phyloP scores from a whole-genome alignment of 2,113 vertebrate species.

The Tachuris rubrigastra region DNA sequence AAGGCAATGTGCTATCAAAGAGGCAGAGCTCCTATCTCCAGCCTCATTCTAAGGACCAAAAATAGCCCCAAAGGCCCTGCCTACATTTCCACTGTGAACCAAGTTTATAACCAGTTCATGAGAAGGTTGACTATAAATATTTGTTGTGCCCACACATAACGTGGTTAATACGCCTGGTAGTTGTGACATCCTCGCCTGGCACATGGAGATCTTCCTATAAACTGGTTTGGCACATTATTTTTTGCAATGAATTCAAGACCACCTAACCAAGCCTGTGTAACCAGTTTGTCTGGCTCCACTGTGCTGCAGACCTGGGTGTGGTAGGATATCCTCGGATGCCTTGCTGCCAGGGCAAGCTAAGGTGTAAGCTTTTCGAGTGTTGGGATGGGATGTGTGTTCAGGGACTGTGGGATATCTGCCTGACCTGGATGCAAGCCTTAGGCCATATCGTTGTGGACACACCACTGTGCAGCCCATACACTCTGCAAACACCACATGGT shows the following conservation, averaged over 20 bases:
- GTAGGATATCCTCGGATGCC: conserved; percentile 15
- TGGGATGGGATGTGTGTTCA: not conserved
- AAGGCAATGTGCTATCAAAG: not conserved
- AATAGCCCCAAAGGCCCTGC: conserved; percentile 42
- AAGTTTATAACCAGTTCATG: conserved; percentile 42
- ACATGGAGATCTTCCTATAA: not conserved
- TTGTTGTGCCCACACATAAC: conserved; percentile 46
- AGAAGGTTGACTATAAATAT: conserved; percentile 63
- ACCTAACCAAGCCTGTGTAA: conserved; percentile 25
- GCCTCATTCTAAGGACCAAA: conserved; percentile 4
- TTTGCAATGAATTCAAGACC: not conserved
- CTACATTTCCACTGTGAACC: conserved; percentile 11
- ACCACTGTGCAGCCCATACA: not conserved
- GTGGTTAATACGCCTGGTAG: not conserved
- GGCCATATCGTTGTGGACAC: not conserved
- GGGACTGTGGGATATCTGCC: not conserved
- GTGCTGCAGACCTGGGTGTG: conserved; percentile 5
- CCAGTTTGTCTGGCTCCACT: conserved; percentile 27
- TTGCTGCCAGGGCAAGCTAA: not conserved
- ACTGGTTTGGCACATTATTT: conserved; percentile 29
- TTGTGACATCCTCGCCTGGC: conserved; percentile 40
- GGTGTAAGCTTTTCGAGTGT: not conserved
- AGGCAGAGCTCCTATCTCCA: not conserved
- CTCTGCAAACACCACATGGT: not conserved
- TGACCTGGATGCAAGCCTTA: not conserved